A percentile compares a stretch with the other conserved stretches of the same genome.
Evolutionary conservation across 2,888 invertebrate genomes (phyloP).

Genomic region (Pantelozetes paolii): DNA sequence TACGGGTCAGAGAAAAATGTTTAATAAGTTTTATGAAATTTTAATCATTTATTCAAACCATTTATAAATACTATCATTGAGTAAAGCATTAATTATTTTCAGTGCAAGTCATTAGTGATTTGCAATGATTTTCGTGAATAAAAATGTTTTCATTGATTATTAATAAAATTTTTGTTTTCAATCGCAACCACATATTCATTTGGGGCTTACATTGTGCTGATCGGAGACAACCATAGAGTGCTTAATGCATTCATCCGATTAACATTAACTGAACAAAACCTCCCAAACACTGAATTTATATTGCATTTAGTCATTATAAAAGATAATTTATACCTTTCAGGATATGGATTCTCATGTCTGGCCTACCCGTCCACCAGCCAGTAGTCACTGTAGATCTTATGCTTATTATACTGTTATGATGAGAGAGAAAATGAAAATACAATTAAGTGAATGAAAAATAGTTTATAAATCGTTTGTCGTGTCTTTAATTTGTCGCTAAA

Average conservation of each 20-base stretch:
- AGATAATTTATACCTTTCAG: slow-evolving; percentile 22
- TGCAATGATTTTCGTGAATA: background rate
- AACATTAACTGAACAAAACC: slow-evolving; percentile 7
- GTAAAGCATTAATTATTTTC: no score
- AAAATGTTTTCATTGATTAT: background rate
- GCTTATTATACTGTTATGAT: no score
- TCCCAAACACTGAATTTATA: background rate
- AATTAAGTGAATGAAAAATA: no score
- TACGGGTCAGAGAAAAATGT: no score
- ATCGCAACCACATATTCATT: background rate
- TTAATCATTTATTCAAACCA: no score
- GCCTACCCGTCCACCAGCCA: background rate
- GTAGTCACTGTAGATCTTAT: no score
- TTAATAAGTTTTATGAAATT: no score
- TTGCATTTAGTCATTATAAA: slow-evolving; percentile 8
- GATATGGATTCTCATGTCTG: slow-evolving; percentile 22
- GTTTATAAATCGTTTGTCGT: no score
- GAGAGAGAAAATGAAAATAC: no score
- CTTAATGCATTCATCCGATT: slow-evolving; percentile 26
- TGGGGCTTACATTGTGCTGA: background rate
- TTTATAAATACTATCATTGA: no score
- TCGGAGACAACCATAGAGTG: background rate
- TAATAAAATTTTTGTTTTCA: background rate
- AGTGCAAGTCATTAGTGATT: background rate
- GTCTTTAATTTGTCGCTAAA: no score